phyloP scores from a whole-genome alignment of 2,113 vertebrate species.

The Psettodes erumei region DNA sequence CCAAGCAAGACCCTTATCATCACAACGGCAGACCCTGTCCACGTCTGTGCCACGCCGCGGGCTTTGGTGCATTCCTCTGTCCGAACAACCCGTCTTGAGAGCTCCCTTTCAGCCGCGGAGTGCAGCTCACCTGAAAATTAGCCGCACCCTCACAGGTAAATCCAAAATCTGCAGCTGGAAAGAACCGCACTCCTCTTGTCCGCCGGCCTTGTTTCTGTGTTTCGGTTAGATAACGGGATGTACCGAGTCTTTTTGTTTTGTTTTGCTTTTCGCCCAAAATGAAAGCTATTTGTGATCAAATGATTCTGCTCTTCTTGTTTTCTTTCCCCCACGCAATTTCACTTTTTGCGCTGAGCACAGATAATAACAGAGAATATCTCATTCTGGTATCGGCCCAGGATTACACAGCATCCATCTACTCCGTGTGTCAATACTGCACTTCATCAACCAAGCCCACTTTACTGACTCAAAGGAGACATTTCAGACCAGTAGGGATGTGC shows the following conservation, averaged over 20 bases:
- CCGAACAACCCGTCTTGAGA: constrained; percentile 9
- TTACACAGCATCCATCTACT: neutral
- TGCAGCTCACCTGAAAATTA: neutral
- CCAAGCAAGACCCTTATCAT: constrained; percentile 28
- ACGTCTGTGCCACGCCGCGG: constrained; percentile 1
- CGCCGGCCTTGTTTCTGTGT: constrained; percentile 24
- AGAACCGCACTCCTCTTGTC: constrained; percentile 18
- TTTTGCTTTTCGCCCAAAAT: constrained; percentile 21
- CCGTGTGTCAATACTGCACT: neutral
- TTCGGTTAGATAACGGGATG: constrained; percentile 32
- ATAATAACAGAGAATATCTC: neutral
- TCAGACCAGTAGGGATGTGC: neutral
- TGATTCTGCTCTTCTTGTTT: constrained; percentile 14
- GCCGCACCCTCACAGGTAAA: constrained; percentile 3
- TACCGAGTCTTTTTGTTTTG: neutral
- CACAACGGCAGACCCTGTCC: constrained; percentile 6
- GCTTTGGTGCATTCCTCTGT: neutral
- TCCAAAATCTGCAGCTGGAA: constrained; percentile 11
- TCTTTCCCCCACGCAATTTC: constrained; percentile 9
- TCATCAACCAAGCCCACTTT: neutral
- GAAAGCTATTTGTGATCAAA: constrained; percentile 38
- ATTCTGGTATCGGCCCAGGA: neutral
- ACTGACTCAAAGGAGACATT: constrained; percentile 1
- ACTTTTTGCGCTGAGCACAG: neutral
- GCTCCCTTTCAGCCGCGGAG: neutral